Percentiles rank a stretch among this genome's conserved stretches.
Conservation (phyloP, 2,797 vertebrate species). For the Knipowitschia caucasica region DNA sequence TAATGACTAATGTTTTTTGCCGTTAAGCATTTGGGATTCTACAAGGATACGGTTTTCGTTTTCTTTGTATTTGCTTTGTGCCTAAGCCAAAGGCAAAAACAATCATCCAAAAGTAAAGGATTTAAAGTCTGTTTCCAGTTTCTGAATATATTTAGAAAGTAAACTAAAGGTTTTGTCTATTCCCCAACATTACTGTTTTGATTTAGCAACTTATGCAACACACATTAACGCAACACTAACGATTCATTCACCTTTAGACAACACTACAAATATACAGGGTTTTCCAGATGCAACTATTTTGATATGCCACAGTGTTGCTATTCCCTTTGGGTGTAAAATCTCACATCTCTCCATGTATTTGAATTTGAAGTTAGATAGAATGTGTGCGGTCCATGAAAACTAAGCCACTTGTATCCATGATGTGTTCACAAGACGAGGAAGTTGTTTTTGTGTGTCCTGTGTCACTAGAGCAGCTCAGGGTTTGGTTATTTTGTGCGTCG, state of each 20-base stretch:
- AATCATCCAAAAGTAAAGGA: neutral
- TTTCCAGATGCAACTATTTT: neutral
- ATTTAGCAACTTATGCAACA: constrained; percentile 2
- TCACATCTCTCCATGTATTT: constrained; percentile 16
- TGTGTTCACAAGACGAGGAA: neutral
- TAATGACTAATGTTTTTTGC: constrained; percentile 14
- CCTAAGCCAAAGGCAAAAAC: neutral
- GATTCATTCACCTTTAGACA: constrained; percentile 6
- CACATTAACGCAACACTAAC: neutral
- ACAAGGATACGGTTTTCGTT: too few species aligned
- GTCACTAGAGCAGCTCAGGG: constrained; percentile 29
- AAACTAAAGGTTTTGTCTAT: neutral
- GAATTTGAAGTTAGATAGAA: constrained; percentile 11
- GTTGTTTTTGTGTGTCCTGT: constrained; percentile 32
- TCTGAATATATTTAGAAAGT: neutral
- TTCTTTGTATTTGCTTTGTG: constrained; percentile 25
- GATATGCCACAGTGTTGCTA: constrained; percentile 8
- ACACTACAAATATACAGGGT: constrained; percentile 3
- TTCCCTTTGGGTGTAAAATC: constrained; percentile 6
- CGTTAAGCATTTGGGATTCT: constrained; percentile 19
- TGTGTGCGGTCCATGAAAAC: constrained; percentile 1
- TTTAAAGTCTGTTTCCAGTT: neutral
- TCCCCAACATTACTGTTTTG: neutral
- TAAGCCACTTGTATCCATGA: neutral
- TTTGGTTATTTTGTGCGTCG: constrained; percentile 31